Base-by-base conservation (phyloP, 2,113 vertebrate species). In the Leptosomus discolor region DNA sequence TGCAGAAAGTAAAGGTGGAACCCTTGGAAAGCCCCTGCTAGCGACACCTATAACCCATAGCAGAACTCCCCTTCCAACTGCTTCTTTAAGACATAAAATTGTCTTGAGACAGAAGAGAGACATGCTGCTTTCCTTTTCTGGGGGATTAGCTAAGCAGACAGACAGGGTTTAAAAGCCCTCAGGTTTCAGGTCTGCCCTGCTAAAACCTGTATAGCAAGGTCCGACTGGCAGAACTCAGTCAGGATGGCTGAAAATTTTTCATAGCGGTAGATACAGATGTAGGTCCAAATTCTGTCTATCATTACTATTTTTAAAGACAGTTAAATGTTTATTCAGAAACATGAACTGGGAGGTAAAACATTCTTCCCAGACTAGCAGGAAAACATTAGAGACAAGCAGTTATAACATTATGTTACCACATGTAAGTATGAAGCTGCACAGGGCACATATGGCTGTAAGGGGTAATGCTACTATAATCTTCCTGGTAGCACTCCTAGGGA, bases 401-500 rank as follows among this genome's bases (percentile, higher is more conserved):
- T 76, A 32, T 12, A 54, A 85, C 48, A 51, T 45, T 65, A 69
- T 9, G 60, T 39, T 74, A 48, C 48, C 37, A 63, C 37, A 74
- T 3, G 4, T 32, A 81, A 91, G 56, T 16, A 90, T 36, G 76
- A 84, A 90, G 92, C 63, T 86, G 67, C 50, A 69, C 8, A 43
- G 64, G 24, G 75, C 84, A 77, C 90, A 94, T 94, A 93, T 81
- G 91, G 92, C 63, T 91, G 46, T 29, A 85, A 90, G 39, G 60
- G 48, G 68, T 91, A 94, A 96, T 95, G 79, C 94, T 84, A 53
- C 88, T 81, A 30, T 94, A 94, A 97, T 96, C 95, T 75, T 71
- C 85, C 86, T 51, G 76, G 68, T 74, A 79, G 85, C 41, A 70
- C 36, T 87, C 57, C 21, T 45, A 94, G 48, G 90, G 93, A 96